phyloP scores from a whole-genome alignment of 1,140 invertebrate genomes.

The Drosophila punjabiensis region DNA sequence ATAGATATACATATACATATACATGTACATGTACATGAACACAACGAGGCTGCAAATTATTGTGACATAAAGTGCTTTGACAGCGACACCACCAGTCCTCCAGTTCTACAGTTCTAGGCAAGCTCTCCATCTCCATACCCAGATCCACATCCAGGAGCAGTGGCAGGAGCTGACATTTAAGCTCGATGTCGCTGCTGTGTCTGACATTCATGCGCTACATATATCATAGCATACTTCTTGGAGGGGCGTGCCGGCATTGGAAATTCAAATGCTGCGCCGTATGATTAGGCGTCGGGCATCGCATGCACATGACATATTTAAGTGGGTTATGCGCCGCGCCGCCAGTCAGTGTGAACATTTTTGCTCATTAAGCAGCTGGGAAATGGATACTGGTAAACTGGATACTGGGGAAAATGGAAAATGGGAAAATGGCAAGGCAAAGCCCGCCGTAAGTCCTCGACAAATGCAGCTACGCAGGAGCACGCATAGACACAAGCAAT shows the following conservation, averaged over 20 bases:
- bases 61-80: conserved; percentile 84
- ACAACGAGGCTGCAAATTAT: conserved; percentile 73
- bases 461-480: conserved; percentile 55
- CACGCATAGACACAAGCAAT: conserved; percentile 40
- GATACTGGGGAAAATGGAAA: not conserved
- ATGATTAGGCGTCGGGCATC: conserved; percentile 63
- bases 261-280: conserved; percentile 78
- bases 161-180: conserved; percentile 40
- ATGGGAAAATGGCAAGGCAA: conserved; percentile 5
- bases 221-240: conserved; percentile 77
- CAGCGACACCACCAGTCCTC: conserved; percentile 68
- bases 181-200: conserved; percentile 49
- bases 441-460: conserved; percentile 56
- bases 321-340: conserved; percentile 61
- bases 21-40: conserved; percentile 40
- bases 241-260: conserved; percentile 61
- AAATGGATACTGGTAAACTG: not conserved
- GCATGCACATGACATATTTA: conserved; percentile 81
- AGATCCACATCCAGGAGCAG: conserved; percentile 11
- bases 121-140: conserved; percentile 6
- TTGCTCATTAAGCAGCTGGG: conserved; percentile 59
- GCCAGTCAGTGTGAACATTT: conserved; percentile 44
- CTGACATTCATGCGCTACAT: conserved; percentile 78
- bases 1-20: conserved; percentile 66
- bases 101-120: not conserved